These are phyloP conservation scores for Hypotaenidia okinawae DNA, from an alignment of 2,797 vertebrate genomes.

Conservation along the genomic window DNA sequence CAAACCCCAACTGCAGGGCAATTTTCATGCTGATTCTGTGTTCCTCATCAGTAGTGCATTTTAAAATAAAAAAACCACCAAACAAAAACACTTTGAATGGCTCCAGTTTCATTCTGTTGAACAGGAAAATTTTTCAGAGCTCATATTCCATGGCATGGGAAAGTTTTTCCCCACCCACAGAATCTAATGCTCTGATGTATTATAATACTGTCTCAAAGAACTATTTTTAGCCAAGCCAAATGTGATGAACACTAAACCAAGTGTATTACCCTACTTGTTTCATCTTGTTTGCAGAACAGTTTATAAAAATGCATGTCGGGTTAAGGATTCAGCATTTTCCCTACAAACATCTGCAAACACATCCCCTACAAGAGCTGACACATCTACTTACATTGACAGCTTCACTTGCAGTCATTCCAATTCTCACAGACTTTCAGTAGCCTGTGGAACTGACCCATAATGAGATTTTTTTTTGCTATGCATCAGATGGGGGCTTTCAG, in stretches of 20 bases:
- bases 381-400: conserved; percentile 11
- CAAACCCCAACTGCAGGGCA: fast-evolving
- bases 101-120: not conserved
- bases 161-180: not conserved
- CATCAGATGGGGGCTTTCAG: conserved; percentile 6
- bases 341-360: not conserved
- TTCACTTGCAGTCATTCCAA: conserved; percentile 24
- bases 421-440: conserved; percentile 2
- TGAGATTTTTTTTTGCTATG: not conserved
- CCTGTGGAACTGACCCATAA: conserved; percentile 19
- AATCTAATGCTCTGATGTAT: not conserved
- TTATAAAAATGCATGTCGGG: conserved; percentile 38
- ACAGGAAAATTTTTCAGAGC: not conserved
- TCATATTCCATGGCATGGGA: not conserved
- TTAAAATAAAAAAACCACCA: not conserved
- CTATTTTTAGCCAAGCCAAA: not conserved
- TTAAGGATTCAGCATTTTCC: not conserved
- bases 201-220: not conserved
- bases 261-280: not conserved
- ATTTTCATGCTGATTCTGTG: not conserved
- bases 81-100: not conserved
- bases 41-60: not conserved
- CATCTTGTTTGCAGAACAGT: not conserved
- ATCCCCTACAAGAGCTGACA: conserved; percentile 22
- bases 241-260: not conserved